Conservation (phyloP, 2,888 invertebrate genomes). For the Notocelia uddmanniana region DNA sequence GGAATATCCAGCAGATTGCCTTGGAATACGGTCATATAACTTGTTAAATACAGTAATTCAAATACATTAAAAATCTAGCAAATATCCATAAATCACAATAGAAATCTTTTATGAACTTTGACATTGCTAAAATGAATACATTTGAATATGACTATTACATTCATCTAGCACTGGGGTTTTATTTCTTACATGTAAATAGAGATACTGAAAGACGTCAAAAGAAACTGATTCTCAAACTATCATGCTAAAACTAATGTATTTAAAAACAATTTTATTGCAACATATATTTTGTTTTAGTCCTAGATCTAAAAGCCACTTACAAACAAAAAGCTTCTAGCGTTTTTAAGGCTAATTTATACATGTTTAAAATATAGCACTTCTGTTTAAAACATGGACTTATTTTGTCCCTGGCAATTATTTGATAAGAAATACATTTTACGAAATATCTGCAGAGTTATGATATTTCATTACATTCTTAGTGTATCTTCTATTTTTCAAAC, state of each 20-base stretch:
- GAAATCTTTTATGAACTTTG: background rate
- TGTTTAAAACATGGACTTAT: background rate
- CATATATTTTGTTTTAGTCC: background rate
- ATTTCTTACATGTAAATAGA: too few relatives aligned
- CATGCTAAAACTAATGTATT: background rate
- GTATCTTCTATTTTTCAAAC: background rate
- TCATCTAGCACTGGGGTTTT: background rate
- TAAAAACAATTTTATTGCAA: background rate
- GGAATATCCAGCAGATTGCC: slow-evolving; percentile 22
- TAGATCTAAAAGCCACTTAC: background rate
- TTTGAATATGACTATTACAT: background rate
- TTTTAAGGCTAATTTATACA: background rate
- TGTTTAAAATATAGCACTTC: background rate
- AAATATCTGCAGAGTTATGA: background rate
- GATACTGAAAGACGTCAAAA: too few relatives aligned
- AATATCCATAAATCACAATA: background rate
- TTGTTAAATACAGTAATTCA: background rate
- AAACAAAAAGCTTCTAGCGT: slow-evolving; percentile 10
- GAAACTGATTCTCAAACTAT: background rate
- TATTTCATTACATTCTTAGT: background rate
- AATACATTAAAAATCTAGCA: slow-evolving; percentile 12
- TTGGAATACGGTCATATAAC: background rate
- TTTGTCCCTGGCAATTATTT: background rate
- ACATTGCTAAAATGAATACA: slow-evolving; percentile 25
- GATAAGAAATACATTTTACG: background rate